Evolutionary conservation across 2,888 invertebrate genomes (phyloP).

Genomic region (Apomyelois bistriatella): DNA sequence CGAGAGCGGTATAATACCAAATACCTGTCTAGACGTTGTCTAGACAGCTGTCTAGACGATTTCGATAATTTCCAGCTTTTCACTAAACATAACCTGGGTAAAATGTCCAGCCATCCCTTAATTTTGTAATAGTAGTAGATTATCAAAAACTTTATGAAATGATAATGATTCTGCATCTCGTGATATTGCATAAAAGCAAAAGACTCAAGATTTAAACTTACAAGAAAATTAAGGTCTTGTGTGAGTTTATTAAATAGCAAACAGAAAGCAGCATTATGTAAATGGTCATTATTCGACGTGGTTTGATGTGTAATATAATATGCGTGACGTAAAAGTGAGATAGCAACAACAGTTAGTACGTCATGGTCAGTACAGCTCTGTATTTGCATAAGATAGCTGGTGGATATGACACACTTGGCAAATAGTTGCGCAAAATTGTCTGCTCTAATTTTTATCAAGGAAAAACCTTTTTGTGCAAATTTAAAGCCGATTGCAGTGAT

Average conservation of each 20-base stretch:
- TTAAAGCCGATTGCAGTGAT: neutral
- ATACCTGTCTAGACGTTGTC: constrained; percentile 77
- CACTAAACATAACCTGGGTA: constrained; percentile 31
- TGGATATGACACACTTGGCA: neutral
- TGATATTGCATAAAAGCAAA: neutral
- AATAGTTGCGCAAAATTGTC: neutral
- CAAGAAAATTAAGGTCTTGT: neutral
- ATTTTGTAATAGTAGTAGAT: neutral
- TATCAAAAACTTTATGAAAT: neutral
- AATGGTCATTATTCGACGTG: neutral
- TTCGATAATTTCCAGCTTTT: constrained; percentile 59
- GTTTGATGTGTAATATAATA: neutral
- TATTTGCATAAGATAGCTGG: neutral
- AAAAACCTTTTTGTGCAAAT: neutral
- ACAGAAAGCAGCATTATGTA: neutral
- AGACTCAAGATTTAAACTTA: neutral
- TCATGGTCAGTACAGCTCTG: neutral
- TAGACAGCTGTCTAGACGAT: constrained; percentile 73
- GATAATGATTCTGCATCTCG: neutral
- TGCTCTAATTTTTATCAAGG: neutral
- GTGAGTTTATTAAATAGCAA: neutral
- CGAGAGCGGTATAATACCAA: constrained; percentile 59
- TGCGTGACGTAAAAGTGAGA: neutral
- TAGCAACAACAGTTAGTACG: constrained; percentile 1
- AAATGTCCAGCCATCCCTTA: constrained; percentile 25